Conservation (phyloP, 2,113 vertebrate genomes). For the Xenopus laevis region DNA sequence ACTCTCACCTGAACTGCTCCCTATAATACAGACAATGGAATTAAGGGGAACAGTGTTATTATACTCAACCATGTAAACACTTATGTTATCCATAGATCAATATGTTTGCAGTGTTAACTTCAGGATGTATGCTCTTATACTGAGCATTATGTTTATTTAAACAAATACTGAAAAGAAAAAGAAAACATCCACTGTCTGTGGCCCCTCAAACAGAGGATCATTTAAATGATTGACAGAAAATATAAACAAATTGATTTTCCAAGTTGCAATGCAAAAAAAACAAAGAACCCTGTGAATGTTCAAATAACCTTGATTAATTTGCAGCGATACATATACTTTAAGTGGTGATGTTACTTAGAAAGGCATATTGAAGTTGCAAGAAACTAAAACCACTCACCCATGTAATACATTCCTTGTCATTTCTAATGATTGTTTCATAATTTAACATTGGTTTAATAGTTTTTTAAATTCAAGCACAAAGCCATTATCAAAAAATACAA, state of each 20-base stretch:
- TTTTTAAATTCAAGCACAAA: constrained; percentile 30
- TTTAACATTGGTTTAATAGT: constrained; percentile 28
- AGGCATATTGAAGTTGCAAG: constrained; percentile 15
- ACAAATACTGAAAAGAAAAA: too few relatives aligned
- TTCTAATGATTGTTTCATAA: constrained; percentile 34
- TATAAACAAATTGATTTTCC: constrained; percentile 17
- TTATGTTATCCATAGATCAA: too few relatives aligned
- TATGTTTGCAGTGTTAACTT: too few relatives aligned
- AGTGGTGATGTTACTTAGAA: constrained; percentile 6
- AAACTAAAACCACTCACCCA: constrained; percentile 33
- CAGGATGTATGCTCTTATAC: too few relatives aligned
- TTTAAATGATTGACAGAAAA: too few relatives aligned
- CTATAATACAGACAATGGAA: too few relatives aligned
- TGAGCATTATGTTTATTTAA: too few relatives aligned
- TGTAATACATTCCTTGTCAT: constrained; percentile 32
- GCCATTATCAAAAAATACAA: constrained; percentile 29
- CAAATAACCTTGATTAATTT: constrained; percentile 25
- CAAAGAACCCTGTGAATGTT: constrained; percentile 3
- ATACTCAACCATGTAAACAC: too few relatives aligned
- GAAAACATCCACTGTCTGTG: too few relatives aligned
- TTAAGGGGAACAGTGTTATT: too few relatives aligned
- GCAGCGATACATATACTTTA: background rate
- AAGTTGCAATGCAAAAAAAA: background rate
- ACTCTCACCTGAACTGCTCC: too few relatives aligned
- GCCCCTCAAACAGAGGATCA: too few relatives aligned